Conservation (phyloP, 2,888 invertebrate genomes). For the Julus scanicus region DNA sequence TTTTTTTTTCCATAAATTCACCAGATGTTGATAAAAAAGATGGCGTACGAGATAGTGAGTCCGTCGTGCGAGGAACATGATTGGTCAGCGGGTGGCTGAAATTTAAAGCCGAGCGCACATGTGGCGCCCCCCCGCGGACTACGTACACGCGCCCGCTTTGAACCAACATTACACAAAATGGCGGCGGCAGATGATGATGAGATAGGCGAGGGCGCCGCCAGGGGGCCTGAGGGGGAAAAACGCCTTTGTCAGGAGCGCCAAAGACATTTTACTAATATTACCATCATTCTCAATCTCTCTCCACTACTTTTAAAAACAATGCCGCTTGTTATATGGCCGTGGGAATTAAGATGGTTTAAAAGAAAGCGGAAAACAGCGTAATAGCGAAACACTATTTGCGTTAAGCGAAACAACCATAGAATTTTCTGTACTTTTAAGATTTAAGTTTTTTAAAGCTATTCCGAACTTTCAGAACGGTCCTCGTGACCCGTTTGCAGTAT, state of each 20-base stretch:
- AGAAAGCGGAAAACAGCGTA: too few species aligned
- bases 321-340: too few species aligned
- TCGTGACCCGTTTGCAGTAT: too few species aligned
- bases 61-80: neutral
- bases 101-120: neutral
- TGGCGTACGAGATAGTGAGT: neutral
- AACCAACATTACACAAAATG: neutral
- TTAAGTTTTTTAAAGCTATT: too few species aligned
- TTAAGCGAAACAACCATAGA: too few species aligned
- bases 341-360: too few species aligned
- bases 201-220: neutral
- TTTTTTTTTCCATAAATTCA: neutral
- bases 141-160: neutral
- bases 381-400: too few species aligned
- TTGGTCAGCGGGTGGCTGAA: neutral
- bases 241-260: neutral
- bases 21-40: neutral
- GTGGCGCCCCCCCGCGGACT: neutral
- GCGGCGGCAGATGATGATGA: neutral
- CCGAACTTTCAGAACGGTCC: too few species aligned
- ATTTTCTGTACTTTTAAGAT: too few species aligned
- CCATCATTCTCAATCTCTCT: too few species aligned
- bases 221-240: neutral
- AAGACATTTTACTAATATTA: too few species aligned
- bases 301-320: too few species aligned